A percentile compares a stretch with the other conserved stretches of the same genome.
Conservation (phyloP, 2,888 invertebrate genomes). For the Macaria notata region DNA sequence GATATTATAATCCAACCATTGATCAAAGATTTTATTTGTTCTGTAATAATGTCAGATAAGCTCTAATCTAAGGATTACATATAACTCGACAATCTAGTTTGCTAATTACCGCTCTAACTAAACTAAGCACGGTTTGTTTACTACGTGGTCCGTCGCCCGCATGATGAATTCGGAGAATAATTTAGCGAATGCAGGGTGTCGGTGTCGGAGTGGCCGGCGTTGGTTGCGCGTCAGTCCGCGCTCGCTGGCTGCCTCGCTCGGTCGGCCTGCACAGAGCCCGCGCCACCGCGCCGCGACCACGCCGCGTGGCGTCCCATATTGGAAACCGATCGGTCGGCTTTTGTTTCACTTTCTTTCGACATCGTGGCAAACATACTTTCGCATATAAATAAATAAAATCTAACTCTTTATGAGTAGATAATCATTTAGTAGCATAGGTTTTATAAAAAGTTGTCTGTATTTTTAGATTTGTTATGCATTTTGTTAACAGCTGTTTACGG, state of each 20-base stretch:
- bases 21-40: no score
- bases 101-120: no score
- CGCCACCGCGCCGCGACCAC: conserved; percentile 39
- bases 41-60: no score
- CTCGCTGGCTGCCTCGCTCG: conserved; percentile 38
- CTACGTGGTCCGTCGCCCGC: neutral
- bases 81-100: no score
- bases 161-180: conserved; percentile 6
- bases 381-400: neutral
- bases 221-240: conserved; percentile 42
- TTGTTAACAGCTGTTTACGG: conserved; percentile 38
- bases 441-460: neutral
- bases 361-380: conserved; percentile 20
- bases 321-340: conserved; percentile 25
- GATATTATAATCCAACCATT: no score
- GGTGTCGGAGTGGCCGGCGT: neutral
- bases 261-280: conserved; percentile 34
- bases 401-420: no score
- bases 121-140: no score
- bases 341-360: conserved; percentile 19
- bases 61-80: no score
- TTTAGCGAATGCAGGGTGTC: neutral
- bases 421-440: no score
- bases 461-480: conserved; percentile 24
- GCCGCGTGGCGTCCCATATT: conserved; percentile 44